Evolutionary conservation across 2,797 vertebrate species (phyloP).

Genomic region (Ctenopoma kingsleyae): DNA sequence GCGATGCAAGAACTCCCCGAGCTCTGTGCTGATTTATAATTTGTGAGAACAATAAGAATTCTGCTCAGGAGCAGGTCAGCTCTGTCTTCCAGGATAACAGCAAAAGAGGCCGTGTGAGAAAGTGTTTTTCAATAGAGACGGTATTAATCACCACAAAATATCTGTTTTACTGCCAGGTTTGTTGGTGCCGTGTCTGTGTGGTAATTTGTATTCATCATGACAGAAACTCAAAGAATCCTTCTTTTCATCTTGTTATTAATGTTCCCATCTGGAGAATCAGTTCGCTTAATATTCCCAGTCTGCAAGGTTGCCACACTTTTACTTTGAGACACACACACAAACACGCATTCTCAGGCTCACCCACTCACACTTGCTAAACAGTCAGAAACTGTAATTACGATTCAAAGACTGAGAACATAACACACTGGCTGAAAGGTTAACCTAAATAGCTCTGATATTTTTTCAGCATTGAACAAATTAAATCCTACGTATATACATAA

Average conservation of each 20-base stretch:
- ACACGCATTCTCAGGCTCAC: conserved; percentile 1
- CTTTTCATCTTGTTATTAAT: conserved; percentile 71
- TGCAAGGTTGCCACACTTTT: conserved; percentile 18
- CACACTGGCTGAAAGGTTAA: conserved; percentile 17
- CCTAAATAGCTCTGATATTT: background rate
- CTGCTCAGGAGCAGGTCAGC: conserved; percentile 39
- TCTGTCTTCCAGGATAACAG: conserved; percentile 41
- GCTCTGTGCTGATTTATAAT: conserved; percentile 71
- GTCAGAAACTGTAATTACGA: background rate
- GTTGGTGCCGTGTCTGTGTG: conserved; percentile 56
- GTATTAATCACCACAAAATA: conserved; percentile 75
- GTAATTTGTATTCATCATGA: conserved; percentile 76
- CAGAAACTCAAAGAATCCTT: conserved; percentile 63
- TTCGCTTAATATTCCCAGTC: conserved; percentile 58
- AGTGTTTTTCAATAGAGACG: conserved; percentile 63
- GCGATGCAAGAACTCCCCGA: conserved; percentile 40
- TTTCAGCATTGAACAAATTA: background rate
- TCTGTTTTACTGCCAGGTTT: conserved; percentile 65
- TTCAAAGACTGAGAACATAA: conserved; percentile 8
- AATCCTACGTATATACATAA: background rate
- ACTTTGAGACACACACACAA: conserved; percentile 16
- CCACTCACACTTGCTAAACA: conserved; percentile 7
- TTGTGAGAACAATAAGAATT: conserved; percentile 68
- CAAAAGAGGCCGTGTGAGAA: conserved; percentile 35
- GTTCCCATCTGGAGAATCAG: conserved; percentile 57